Evolutionary conservation across 2,113 vertebrate species (phyloP).

Genomic region (Ceratotherium simum): DNA sequence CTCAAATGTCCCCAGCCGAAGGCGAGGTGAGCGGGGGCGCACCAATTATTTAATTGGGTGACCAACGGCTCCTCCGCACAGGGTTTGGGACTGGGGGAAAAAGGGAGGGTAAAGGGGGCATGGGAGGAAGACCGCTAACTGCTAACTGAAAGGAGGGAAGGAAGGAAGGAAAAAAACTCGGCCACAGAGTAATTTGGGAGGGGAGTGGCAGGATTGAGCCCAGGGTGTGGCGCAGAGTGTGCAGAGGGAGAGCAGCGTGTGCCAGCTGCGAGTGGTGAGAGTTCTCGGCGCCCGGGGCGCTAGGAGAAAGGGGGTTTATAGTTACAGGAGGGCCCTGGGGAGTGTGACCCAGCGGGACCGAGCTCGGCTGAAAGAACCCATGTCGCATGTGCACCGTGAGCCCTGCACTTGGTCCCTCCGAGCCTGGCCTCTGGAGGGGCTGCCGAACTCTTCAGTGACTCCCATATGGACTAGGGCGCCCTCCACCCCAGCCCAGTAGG

Average conservation of each 20-base stretch:
- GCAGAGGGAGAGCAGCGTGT: not conserved
- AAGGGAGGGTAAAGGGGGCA: not conserved
- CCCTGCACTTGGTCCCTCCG: not conserved
- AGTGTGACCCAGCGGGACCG: not conserved
- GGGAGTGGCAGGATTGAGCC: not conserved
- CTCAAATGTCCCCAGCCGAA: not conserved
- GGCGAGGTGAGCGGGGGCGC: not conserved
- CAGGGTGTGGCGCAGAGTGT: not conserved
- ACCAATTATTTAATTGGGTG: not conserved
- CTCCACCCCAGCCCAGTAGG: not conserved
- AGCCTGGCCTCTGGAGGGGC: not conserved
- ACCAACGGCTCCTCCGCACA: not conserved
- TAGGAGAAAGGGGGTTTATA: not conserved
- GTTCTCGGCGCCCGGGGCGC: not conserved
- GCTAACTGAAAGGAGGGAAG: not conserved
- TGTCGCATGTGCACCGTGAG: rapidly evolving
- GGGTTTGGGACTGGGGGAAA: not conserved
- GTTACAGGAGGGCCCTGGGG: not conserved
- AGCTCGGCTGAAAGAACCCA: not conserved
- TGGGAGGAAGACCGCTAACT: not conserved
- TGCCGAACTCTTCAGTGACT: not conserved
- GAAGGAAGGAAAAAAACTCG: not conserved
- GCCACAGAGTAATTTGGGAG: not conserved
- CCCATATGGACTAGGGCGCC: rapidly evolving
- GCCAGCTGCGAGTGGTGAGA: not conserved